phyloP scores from a whole-genome alignment of 2,113 vertebrate species.

The Nothobranchius furzeri region DNA sequence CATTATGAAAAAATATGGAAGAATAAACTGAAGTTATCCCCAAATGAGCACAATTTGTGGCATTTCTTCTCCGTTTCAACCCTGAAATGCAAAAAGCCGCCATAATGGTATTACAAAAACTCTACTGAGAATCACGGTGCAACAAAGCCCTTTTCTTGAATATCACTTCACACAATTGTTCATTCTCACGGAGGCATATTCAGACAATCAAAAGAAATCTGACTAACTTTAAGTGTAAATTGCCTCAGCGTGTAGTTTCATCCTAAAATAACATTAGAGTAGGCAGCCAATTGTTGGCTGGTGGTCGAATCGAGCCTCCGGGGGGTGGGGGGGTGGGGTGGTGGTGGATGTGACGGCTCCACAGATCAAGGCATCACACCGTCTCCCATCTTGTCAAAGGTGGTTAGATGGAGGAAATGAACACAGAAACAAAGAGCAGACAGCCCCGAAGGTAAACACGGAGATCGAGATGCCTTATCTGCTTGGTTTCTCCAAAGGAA shows the following conservation, averaged over 20 bases:
- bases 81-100: slow-evolving; percentile 34
- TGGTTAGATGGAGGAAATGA: slow-evolving; percentile 54
- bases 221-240: slow-evolving; percentile 7
- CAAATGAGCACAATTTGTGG: slow-evolving; percentile 18
- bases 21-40: slow-evolving; percentile 9
- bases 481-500: slow-evolving; percentile 35
- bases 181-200: background rate
- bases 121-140: background rate
- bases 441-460: slow-evolving; percentile 12
- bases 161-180: background rate
- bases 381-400: slow-evolving; percentile 48
- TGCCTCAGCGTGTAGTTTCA: background rate
- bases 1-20: background rate
- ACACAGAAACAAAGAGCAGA: slow-evolving; percentile 26
- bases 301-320: slow-evolving; percentile 5
- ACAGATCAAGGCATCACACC: slow-evolving; percentile 33
- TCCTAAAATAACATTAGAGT: slow-evolving; percentile 23
- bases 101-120: slow-evolving; percentile 8
- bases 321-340: background rate
- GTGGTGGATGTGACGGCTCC: slow-evolving; percentile 5
- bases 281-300: slow-evolving; percentile 6
- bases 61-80: slow-evolving; percentile 12
- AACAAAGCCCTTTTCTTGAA: background rate
- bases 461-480: slow-evolving; percentile 38
- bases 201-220: background rate